phyloP scores from a whole-genome alignment of 2,113 vertebrate genomes.

The Grammomys surdaster region DNA sequence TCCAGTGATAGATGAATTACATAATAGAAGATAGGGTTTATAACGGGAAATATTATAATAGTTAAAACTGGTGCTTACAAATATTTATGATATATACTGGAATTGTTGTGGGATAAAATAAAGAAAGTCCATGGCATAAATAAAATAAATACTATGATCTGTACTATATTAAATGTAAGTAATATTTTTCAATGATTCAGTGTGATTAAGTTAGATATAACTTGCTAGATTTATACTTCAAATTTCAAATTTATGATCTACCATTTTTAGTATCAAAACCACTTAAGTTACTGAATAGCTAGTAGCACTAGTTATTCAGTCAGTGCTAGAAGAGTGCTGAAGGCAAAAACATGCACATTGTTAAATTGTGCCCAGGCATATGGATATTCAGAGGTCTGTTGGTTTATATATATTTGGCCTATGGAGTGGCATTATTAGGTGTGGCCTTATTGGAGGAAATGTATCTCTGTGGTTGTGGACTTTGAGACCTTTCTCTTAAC shows the following conservation, averaged over 20 bases:
- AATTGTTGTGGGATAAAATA: background rate
- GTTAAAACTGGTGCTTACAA: background rate
- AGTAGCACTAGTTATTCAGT: background rate
- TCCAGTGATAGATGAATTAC: background rate
- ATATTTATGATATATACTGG: background rate
- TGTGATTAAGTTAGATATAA: background rate
- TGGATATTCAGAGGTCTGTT: no score
- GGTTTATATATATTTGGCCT: no score
- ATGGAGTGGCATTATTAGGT: no score
- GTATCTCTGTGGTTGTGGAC: background rate
- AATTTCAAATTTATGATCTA: background rate
- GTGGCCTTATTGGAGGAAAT: no score
- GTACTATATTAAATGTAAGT: background rate
- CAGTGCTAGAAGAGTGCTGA: background rate
- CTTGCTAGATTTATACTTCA: background rate
- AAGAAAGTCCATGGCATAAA: background rate
- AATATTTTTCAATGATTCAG: background rate
- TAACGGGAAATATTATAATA: background rate
- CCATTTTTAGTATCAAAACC: background rate
- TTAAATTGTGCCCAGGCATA: background rate
- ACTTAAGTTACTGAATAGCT: background rate
- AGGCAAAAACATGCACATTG: background rate
- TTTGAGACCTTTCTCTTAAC: no score
- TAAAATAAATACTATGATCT: background rate
- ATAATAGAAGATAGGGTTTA: background rate